These are phyloP conservation scores for Mugil cephalus DNA, from an alignment of 2,113 vertebrate genomes.

Conservation along the genomic window DNA sequence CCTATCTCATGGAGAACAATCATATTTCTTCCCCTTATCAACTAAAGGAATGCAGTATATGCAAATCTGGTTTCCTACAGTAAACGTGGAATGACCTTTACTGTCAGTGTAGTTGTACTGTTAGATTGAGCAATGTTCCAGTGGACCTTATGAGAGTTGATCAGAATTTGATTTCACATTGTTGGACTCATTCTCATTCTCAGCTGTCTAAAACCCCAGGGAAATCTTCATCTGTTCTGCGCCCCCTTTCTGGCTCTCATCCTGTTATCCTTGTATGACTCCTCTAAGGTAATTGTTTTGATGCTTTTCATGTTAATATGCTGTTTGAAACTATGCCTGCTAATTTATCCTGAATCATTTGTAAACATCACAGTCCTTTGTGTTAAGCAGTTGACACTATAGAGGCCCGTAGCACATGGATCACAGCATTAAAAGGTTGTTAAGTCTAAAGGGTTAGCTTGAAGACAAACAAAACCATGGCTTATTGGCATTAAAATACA, in stretches of 20 bases:
- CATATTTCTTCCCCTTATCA: neutral
- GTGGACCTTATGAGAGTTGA: neutral
- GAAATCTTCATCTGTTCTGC: conserved; percentile 4
- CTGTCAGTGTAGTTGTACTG: neutral
- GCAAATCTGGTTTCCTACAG: neutral
- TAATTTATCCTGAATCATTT: conserved; percentile 28
- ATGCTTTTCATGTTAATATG: conserved; percentile 37
- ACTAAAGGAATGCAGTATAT: neutral
- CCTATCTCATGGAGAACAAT: neutral
- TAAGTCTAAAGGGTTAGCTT: neutral
- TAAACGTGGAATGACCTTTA: conserved; percentile 8
- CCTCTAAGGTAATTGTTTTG: conserved; percentile 22
- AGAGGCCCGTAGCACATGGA: neutral
- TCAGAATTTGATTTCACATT: conserved; percentile 31
- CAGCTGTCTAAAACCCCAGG: conserved; percentile 34
- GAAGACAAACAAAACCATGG: conserved; percentile 22
- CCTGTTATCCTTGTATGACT: conserved; percentile 1
- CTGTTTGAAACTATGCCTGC: conserved; percentile 1
- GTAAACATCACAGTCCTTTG: neutral
- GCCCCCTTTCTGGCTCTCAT: conserved; percentile 6
- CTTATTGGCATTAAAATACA: conserved; percentile 11
- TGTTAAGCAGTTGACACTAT: conserved; percentile 25
- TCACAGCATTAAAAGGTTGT: neutral
- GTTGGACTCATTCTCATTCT: conserved; percentile 34
- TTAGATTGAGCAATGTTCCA: neutral